A percentile compares a stretch with the other conserved stretches of the same genome.
Evolutionary conservation across 2,888 invertebrate genomes (phyloP).

Genomic region (Torymus texanus): DNA sequence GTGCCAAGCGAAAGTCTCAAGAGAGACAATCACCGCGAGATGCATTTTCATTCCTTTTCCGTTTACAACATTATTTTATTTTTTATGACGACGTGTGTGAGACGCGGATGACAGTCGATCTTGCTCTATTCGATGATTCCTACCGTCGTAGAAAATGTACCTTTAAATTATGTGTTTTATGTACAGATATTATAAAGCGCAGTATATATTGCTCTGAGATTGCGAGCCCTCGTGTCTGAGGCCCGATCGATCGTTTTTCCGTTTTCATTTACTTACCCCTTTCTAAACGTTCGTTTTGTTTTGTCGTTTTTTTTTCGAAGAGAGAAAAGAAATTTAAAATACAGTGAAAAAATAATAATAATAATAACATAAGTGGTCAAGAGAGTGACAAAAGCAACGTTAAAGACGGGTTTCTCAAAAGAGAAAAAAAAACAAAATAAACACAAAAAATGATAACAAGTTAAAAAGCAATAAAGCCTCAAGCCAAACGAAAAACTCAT

Average conservation of each 20-base stretch:
- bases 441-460: conserved; percentile 43
- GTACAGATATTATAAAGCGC: conserved; percentile 55
- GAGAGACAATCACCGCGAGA: conserved; percentile 37
- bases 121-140: conserved; percentile 53
- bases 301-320: conserved; percentile 43
- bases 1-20: conserved; percentile 48
- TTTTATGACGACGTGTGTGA: conserved; percentile 53
- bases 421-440: conserved; percentile 26
- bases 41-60: conserved; percentile 37
- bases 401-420: conserved; percentile 25
- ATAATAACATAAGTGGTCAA: conserved; percentile 10
- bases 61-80: conserved; percentile 30
- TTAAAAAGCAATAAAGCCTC: conserved; percentile 68
- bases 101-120: conserved; percentile 50
- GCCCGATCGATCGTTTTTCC: conserved; percentile 43
- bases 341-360: conserved; percentile 30
- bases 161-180: conserved; percentile 55
- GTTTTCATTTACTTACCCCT: conserved; percentile 14
- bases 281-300: conserved; percentile 6
- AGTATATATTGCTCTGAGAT: conserved; percentile 43
- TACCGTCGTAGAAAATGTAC: conserved; percentile 55
- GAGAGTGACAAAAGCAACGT: conserved; percentile 47
- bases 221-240: conserved; percentile 16
- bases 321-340: conserved; percentile 51
- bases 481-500: conserved; percentile 67